Base-by-base conservation (phyloP, 2,888 invertebrate species). In the Sisyra terminalis region DNA sequence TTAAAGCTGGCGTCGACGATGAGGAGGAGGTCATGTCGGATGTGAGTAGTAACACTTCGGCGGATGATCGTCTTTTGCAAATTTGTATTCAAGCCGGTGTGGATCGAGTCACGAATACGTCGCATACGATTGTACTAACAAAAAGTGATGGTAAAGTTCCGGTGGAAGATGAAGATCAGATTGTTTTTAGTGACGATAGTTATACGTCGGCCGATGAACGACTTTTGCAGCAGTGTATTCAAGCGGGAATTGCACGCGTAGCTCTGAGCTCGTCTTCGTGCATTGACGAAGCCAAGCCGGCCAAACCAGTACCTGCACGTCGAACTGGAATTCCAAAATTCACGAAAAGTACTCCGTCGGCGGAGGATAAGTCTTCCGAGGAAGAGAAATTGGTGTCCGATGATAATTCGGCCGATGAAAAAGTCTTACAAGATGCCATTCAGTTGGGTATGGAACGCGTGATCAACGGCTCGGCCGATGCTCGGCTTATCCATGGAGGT, bases 11-110 rank as follows among this genome's bases (percentile, higher is more conserved):
- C 24, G 7, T 24, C 5, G 24, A 24, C 3, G 24, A 24, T 24
- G 24, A 24, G 7, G 24, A 24, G 11, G 64, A 63, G 48, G 70
- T 72, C 50, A 60, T 71, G 2, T 76, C 75, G 0, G 79, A 80
- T 52, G 70, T 71, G 44, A 69, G 67, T 43, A 75, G 73, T 46
- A 72, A 71, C 51, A 53, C 74, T 45, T 73, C 77, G 46, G 73
- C 73, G 49, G 71, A 75, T 30, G 73, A 43, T 38, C 11, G 40
- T 2, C 16, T 38, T 10, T 38, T 36, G 11, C 29, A 38, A 30
- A 31, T 40, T 18, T 41, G 63, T 46, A 61, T 63, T 24, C 57
- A 58, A 44, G 57, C 57, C 1, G 61, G 56, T 3, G 60, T 63
- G 60, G 30, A 41, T 34, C 32, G 41, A 17, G 41, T 41, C 2